Evolutionary conservation across 2,888 invertebrate species (phyloP), one percentile per base, ranked within the genome.

Genomic region (Philereme transversata): DNA sequence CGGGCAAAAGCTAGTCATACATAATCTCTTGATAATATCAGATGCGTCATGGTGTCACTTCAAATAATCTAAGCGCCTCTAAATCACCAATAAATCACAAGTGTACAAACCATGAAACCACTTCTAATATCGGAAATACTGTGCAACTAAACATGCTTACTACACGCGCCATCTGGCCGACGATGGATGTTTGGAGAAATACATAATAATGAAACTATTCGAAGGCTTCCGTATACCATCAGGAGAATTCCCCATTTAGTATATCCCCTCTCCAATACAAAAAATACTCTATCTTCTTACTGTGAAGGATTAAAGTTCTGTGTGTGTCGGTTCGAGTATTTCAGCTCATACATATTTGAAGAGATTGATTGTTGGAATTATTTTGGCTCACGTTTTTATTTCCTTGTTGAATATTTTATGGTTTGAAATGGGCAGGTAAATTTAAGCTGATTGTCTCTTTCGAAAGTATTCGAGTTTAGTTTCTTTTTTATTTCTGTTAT

Each of bases 361-460:
- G 48, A 58, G 69, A 67, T 65, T 67, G 69, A 69, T 69, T 65
- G 65, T 51, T 51, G 11, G 62, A 62, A 67, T 69, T 65, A 65
- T 69, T 65, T 69, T 61, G 61, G 60, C 59, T 53, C 44, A 48
- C 51, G 51, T 57, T 68, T 67, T 64, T 63, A 50, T 55, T 62
- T 63, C 67, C 69, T 67, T 69, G 67, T 69, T 69, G 67, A 65
- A 69, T 67, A 51, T 64, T 67, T 65, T 60, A 69, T 65, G 51
- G 41, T 6, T 53, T 52, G 38, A 48, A 61, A 50, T 44, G 46
- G 52, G 51, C 34, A 52, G 45, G 44, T 50, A 57, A 57, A 48
- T n/a, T 52, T 44, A 45, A 49, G 11, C 34, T 54, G 51, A 53
- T 22, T 46, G 41, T 46, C n/a, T 38, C 45, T 38, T 58, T 49